Conservation (phyloP, 1,140 invertebrate species). For the Patella vulgata region DNA sequence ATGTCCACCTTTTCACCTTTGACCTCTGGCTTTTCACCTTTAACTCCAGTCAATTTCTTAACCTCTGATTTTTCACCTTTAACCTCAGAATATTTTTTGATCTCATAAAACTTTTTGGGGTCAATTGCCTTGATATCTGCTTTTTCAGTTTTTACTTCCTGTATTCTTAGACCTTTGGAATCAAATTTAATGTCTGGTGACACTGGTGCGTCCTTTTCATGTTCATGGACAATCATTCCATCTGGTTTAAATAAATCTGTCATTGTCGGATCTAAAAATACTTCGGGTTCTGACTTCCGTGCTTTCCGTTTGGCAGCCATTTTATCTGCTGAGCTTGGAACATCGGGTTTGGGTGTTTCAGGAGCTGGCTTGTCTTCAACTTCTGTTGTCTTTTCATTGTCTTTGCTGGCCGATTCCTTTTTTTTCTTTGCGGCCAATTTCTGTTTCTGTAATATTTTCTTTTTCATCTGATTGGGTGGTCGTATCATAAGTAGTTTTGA, state of each 20-base stretch:
- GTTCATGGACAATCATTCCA: conserved; percentile 31
- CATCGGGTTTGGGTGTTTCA: conserved; percentile 16
- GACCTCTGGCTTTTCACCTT: conserved; percentile 12
- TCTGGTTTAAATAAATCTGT: conserved; percentile 45
- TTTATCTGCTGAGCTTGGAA: conserved; percentile 9
- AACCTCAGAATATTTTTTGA: background rate
- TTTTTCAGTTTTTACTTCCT: conserved; percentile 9
- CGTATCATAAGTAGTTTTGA: too few relatives aligned
- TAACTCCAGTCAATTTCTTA: background rate
- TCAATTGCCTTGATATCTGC: background rate
- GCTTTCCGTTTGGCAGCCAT: conserved; percentile 1
- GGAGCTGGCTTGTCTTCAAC: background rate
- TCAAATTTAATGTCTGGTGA: too few relatives aligned
- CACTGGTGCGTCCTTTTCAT: conserved; percentile 17
- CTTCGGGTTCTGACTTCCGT: conserved; percentile 13
- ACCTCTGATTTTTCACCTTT: background rate
- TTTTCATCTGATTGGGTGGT: too few relatives aligned
- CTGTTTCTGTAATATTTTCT: background rate
- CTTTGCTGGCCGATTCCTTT: background rate
- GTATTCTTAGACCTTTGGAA: too few relatives aligned
- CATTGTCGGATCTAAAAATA: conserved; percentile 31
- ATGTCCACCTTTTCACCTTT: conserved; percentile 13
- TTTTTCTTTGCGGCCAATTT: conserved; percentile 2
- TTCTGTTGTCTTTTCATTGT: conserved; percentile 1
- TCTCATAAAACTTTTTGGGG: background rate